Evolutionary conservation across 2,113 vertebrate species (phyloP), one percentile per base, ranked within the genome.

Genomic region (Leuciscus idus): DNA sequence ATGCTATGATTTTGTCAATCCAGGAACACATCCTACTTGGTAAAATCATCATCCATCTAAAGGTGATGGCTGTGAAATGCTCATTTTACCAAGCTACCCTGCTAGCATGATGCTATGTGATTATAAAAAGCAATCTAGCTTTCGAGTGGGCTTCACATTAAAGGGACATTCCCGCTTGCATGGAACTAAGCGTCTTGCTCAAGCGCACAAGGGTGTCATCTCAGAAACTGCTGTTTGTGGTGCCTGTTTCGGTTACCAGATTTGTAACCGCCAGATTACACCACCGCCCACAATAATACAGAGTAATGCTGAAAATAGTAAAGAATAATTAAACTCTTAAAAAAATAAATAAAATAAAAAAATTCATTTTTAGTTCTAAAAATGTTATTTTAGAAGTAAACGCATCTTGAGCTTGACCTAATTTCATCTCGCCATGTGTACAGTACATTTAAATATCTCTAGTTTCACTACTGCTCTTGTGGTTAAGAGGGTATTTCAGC

Each of bases 381-480:
- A 62, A 7, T 6, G 0, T n/a, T 74, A 46, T 46, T n/a, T 26
- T 26, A 48, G 21, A 26, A 30, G 12, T 30, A 8, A 19, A 55
- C 1, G n/a, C 13, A 11, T 77, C 55, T n/a, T 61, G 19, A 23
- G n/a, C 5, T 30, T 81, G 59, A 28, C 46, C 46, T 52, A 30
- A 23, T 82, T 70, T 81, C 1, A 46, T 55, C 64, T 30, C 15
- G 0, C 11, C 52, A 86, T 12, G 36, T 59, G 85, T 11, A 15
- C 6, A 64, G 73, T 28, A 28, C 52, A 83, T 85, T 80, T 88
- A 88, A 87, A 90, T 87, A 75, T 66, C 62, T 81, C 19, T 80
- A 85, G 83, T 89, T 89, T 89, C 85, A 89, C 62, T 88, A 87
- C 85, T 79, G 81, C 72, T 5, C 55, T 82, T 90, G 89, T 83